phyloP scores from a whole-genome alignment of 2,888 invertebrate genomes.

The Ellobium chinense region DNA sequence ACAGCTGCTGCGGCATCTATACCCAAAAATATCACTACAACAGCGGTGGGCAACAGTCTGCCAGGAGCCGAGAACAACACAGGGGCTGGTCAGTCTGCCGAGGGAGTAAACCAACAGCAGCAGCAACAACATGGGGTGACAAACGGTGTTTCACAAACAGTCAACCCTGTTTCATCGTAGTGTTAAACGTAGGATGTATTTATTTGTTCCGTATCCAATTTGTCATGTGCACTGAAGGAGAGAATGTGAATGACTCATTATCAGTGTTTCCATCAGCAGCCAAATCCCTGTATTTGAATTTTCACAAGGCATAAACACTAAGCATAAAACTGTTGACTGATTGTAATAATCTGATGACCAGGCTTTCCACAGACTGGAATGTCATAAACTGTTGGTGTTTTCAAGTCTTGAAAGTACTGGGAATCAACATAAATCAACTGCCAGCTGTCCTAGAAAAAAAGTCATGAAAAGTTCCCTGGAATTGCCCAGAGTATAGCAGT shows the following conservation, averaged over 20 bases:
- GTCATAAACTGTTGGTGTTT: too few species aligned
- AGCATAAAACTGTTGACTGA: too few species aligned
- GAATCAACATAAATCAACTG: too few species aligned
- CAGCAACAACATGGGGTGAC: slow-evolving; percentile 31
- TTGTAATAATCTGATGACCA: too few species aligned
- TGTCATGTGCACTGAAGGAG: background rate
- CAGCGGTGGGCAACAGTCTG: background rate
- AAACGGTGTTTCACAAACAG: slow-evolving; percentile 30
- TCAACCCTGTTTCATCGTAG: background rate
- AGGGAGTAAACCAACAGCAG: background rate
- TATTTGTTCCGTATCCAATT: background rate
- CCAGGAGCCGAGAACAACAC: slow-evolving; percentile 6
- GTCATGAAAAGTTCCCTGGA: too few species aligned
- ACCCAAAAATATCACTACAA: background rate
- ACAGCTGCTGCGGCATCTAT: background rate
- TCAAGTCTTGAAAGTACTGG: too few species aligned
- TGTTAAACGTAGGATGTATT: background rate
- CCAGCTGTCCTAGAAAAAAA: too few species aligned
- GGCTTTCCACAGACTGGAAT: too few species aligned
- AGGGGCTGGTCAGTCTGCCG: background rate
- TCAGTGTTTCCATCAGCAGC: too few species aligned
- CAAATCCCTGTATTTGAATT: too few species aligned
- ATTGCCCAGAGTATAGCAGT: too few species aligned
- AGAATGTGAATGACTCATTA: background rate
- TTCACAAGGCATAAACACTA: too few species aligned